Base-by-base conservation (phyloP, 2,888 invertebrate species). In the Dolichomitus sp. region DNA sequence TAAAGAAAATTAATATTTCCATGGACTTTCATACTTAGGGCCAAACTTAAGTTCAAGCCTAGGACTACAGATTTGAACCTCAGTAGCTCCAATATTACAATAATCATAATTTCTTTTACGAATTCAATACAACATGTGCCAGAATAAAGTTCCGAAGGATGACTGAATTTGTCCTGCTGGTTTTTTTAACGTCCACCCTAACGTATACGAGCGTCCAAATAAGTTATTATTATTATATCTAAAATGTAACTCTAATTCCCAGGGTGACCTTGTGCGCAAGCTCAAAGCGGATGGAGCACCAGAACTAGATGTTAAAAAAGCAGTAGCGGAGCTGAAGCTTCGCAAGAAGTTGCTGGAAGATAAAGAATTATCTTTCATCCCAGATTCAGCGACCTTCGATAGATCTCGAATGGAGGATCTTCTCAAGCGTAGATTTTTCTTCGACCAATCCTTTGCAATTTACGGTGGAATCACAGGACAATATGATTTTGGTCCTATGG, bases 401-500 rank as follows among this genome's bases (percentile, higher is more conserved):
- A 95, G 99, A 65, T 95, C 97, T 0, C 98, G 98, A 94, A 97
- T 99, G 97, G 99, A 99, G 94, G 99, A 99, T 94, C 95, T 99
- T 4, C 95, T 99, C 50, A 99, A 99, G 93, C 96, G 99, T 87
- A 95, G 99, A 86, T 99, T 99, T 94, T 99, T 99, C 94, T 99
- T 97, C 94, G 99, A 99, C 93, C 99, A 99, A 93, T 99, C 99
- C 0, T 99, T 99, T 95, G 98, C 99, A 0, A 99, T 99, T 89
- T 99, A 99, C 94, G 99, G 99, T 88, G 99, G 99, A 48, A 96
- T 97, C 42, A 96, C 97, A 40, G 97, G 99, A 0, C 98, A 99
- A 91, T 99, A 98, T 94, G 99, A 99, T 94, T 99, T 99, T 94
- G 99, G 99, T 0, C 99, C 99, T 0, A 99, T 99, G 99, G 99